Conservation (phyloP, 1,140 invertebrate genomes). For the Diorhabda sublineata region DNA sequence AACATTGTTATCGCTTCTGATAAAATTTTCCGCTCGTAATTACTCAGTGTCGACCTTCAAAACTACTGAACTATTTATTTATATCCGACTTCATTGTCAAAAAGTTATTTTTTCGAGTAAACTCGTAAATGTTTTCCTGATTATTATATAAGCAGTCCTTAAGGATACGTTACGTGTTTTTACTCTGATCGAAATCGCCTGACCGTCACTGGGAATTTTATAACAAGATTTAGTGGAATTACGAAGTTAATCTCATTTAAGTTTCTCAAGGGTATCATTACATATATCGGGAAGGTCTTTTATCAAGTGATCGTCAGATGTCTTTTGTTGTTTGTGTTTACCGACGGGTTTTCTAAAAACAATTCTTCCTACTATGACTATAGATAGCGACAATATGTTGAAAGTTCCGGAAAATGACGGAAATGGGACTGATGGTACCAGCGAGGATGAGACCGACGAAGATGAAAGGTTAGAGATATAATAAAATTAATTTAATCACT, state of each 20-base stretch:
- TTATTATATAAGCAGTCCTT: neutral
- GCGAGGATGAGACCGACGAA: neutral
- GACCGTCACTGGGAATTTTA: constrained; percentile 5
- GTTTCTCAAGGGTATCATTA: neutral
- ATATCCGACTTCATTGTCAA: no score
- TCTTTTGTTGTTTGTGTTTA: neutral
- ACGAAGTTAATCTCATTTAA: constrained; percentile 4
- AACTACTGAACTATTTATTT: no score
- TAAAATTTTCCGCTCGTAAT: no score
- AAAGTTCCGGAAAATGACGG: neutral
- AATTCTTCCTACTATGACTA: neutral
- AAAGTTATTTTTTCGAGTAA: no score
- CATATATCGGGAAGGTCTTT: neutral
- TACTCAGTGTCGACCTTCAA: no score
- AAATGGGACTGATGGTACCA: neutral
- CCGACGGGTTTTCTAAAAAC: neutral
- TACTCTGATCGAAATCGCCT: neutral
- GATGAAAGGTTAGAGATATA: neutral
- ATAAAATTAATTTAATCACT: no score
- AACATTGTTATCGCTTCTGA: no score
- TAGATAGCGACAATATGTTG: neutral
- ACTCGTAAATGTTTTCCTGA: no score
- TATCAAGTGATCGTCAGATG: neutral
- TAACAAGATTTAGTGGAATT: constrained; percentile 8
- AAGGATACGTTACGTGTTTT: neutral